Base-by-base conservation (phyloP, 2,113 vertebrate species). In the Eubucco bourcierii region DNA sequence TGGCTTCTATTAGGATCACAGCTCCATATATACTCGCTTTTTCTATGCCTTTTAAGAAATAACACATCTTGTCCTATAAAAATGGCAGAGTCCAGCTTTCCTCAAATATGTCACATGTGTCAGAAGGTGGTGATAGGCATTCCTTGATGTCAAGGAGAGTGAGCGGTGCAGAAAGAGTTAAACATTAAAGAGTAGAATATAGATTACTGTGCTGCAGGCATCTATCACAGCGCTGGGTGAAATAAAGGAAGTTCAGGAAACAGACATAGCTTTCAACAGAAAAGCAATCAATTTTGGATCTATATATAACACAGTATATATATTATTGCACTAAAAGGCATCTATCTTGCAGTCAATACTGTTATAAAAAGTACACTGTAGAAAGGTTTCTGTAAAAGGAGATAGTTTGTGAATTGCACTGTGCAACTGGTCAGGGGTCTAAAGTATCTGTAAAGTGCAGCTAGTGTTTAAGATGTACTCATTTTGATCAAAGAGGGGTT, bases 231-330 rank as follows among this genome's bases (percentile, higher is more conserved):
- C 33, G 37, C 41, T 85, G 31, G 50, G 20, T 67, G 60, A 94
- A 89, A 58, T 84, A 74, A 70, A 92, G 7, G 24, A 93, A 92
- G 24, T 92, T 71, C 65, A 84, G 75, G 92, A 87, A 92, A 77
- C 29, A 76, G 78, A 89, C 52, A 39, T 63, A 87, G 31, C 67
- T 89, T 94, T 52, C 56, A 85, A 74, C 67, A 87, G 91, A 83
- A 96, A 84, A 80, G 3, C 37, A 87, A 85, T 93, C 81, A 64
- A 78, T 94, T 94, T 87, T 83, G 75, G 72, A 72, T 95, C 89
- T 87, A 34, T 91, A 75, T 67, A 67, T 85, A 91, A 77, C 21
- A 53, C 33, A 83, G 60, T 46, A 15, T 80, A 87, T 63, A 34
- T 79, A 60, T 94, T 88, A 86, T 56, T 88, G 52, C 56, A 67